phyloP scores from a whole-genome alignment of 2,797 vertebrate genomes.

The Neosilurus hyrtlii region DNA sequence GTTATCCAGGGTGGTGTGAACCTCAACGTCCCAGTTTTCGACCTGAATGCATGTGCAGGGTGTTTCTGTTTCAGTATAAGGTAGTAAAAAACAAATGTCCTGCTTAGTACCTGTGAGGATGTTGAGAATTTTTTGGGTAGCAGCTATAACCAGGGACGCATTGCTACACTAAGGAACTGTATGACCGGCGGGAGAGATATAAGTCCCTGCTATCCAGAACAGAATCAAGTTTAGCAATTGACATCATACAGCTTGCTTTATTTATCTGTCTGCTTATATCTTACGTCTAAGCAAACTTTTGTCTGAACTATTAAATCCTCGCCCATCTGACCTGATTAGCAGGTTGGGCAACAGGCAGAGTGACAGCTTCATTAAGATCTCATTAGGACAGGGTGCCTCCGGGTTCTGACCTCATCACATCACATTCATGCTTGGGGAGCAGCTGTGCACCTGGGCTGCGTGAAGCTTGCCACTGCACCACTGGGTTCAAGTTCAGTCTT shows the following conservation, averaged over 20 bases:
- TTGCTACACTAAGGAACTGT: background rate
- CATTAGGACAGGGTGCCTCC: conserved; percentile 1
- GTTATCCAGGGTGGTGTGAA: too few species aligned
- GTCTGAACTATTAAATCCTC: background rate
- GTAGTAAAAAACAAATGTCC: background rate
- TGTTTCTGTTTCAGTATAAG: too few species aligned
- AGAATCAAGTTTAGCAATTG: conserved; percentile 1
- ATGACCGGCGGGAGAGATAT: background rate
- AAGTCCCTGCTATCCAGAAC: background rate
- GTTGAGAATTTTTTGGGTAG: background rate
- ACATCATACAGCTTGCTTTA: background rate
- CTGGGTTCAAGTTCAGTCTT: conserved; percentile 38
- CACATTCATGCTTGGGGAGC: background rate
- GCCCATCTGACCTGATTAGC: conserved; percentile 1
- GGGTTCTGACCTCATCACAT: conserved; percentile 10
- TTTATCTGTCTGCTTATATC: background rate
- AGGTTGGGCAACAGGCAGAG: background rate
- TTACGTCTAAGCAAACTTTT: background rate
- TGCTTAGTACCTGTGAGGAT: background rate
- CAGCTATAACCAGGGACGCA: background rate
- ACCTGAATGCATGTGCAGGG: background rate
- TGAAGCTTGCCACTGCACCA: background rate
- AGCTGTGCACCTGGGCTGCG: background rate
- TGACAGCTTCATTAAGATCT: conserved; percentile 41
- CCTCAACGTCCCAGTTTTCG: background rate